Conservation (phyloP, 2,888 invertebrate genomes). For the Opisthograptis luteolata region DNA sequence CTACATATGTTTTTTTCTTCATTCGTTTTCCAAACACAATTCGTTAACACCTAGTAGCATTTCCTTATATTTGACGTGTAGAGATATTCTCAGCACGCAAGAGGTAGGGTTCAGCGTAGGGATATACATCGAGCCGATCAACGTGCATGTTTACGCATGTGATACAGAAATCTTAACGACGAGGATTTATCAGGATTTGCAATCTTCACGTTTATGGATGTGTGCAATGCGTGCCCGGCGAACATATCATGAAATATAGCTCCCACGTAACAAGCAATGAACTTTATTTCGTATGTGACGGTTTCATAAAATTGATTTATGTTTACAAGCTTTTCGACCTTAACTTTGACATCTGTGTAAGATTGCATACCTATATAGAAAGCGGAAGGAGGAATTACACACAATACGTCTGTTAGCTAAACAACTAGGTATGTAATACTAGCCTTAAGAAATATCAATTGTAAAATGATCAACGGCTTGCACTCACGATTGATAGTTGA, state of each 20-base stretch:
- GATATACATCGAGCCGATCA: conserved; percentile 47
- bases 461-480: no score
- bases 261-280: conserved; percentile 40
- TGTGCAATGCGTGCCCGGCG: conserved; percentile 48
- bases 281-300: conserved; percentile 38
- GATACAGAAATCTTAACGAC: conserved; percentile 62
- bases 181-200: conserved; percentile 56
- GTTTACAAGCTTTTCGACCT: conserved; percentile 36
- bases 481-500: no score
- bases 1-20: no score
- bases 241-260: conserved; percentile 38
- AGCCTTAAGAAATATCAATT: no score
- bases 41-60: background rate
- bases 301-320: conserved; percentile 46
- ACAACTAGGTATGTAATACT: no score
- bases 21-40: no score
- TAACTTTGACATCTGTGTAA: conserved; percentile 24
- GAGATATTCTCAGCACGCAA: conserved; percentile 31
- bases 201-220: conserved; percentile 54
- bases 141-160: conserved; percentile 54
- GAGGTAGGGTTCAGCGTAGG: conserved; percentile 33
- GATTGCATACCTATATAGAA: background rate
- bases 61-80: background rate
- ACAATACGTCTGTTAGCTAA: no score
- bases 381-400: no score